Base-by-base conservation (phyloP, 2,797 vertebrate species). In the Acipenser oxyrinchus region DNA sequence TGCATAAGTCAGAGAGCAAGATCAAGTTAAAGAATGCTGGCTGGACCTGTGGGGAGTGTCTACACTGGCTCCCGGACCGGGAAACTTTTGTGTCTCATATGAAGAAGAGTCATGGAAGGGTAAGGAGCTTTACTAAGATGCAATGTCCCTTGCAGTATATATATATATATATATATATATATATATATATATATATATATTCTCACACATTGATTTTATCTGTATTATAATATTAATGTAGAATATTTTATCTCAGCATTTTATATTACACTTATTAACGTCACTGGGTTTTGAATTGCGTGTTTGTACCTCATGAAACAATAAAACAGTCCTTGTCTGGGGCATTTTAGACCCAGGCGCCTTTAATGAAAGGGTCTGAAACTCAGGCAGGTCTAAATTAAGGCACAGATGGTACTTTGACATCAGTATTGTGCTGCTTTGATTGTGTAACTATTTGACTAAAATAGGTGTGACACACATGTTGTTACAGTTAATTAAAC, bases 31-130 rank as follows among this genome's bases (percentile, higher is more conserved):
- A 89, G 75, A 89, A 82, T 63, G 70, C 83, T 0, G 93, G 93
- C 69, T 98, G 95, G 94, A 95, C 92, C 2, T 98, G 95, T 74
- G 91, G 85, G 55, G 92, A 94, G 59, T 97, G 95, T 86, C 88
- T 91, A 4, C 91, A 95, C 77, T 91, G 90, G 88, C 82, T 98
- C 18, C 85, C 90, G 0, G 95, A 97, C 67, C 81, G 95, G 67
- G 95, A 98, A 63, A 80, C 90, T 10, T 99, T 93, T 0, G 82
- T 96, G 70, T 91, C 89, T 68, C 96, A 99, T 72, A 87, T 96
- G 86, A 99, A 94, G 76, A 92, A 83, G 79, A 93, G 74, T 73
- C 96, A 99, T 0, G 89, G 92, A 63, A 93, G 88, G 91, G 96
- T 98, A 77, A 84, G 82, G 51, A 6, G 11, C 23, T 37, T 37